Evolutionary conservation across 1,140 invertebrate species (phyloP).

Genomic region (Trichonephila clavipes): DNA sequence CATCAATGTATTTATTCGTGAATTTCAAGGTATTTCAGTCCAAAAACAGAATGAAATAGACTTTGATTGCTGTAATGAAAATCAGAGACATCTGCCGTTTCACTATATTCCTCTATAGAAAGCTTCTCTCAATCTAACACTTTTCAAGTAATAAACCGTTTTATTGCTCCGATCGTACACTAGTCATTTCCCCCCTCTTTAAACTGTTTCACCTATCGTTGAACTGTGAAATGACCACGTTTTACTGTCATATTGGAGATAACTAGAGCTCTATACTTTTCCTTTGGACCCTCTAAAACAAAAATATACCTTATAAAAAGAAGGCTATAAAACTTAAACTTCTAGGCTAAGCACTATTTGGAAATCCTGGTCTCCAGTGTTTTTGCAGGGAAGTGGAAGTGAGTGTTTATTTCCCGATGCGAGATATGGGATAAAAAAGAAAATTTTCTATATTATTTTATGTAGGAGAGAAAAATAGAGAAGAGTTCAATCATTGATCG

Average conservation of each 20-base stretch:
- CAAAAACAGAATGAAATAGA: background rate
- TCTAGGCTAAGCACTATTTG: slow-evolving; percentile 56
- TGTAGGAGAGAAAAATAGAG: background rate
- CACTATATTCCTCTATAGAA: background rate
- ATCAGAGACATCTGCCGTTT: slow-evolving; percentile 12
- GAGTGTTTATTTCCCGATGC: slow-evolving; percentile 59
- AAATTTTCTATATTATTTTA: slow-evolving; percentile 47
- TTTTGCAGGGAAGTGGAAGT: slow-evolving; percentile 37
- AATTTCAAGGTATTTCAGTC: background rate
- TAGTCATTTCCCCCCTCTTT: slow-evolving; percentile 33
- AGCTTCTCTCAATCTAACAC: slow-evolving; percentile 39
- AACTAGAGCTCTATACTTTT: slow-evolving; percentile 45
- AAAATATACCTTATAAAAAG: slow-evolving; percentile 54
- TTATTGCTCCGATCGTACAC: slow-evolving; percentile 37
- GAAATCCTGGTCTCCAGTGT: slow-evolving; percentile 59
- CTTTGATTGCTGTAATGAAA: slow-evolving; percentile 21
- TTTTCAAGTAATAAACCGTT: slow-evolving; percentile 56
- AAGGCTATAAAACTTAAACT: slow-evolving; percentile 61
- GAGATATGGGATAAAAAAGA: slow-evolving; percentile 18
- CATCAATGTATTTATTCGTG: no score
- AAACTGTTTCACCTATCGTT: slow-evolving; percentile 28
- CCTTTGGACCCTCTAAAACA: slow-evolving; percentile 43
- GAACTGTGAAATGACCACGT: slow-evolving; percentile 55
- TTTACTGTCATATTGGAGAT: slow-evolving; percentile 69
- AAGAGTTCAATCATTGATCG: slow-evolving; percentile 35